These are phyloP conservation scores for Patiria miniata DNA, from an alignment of 35 echinoderm and acorn worm species.

Conservation along the genomic window DNA sequence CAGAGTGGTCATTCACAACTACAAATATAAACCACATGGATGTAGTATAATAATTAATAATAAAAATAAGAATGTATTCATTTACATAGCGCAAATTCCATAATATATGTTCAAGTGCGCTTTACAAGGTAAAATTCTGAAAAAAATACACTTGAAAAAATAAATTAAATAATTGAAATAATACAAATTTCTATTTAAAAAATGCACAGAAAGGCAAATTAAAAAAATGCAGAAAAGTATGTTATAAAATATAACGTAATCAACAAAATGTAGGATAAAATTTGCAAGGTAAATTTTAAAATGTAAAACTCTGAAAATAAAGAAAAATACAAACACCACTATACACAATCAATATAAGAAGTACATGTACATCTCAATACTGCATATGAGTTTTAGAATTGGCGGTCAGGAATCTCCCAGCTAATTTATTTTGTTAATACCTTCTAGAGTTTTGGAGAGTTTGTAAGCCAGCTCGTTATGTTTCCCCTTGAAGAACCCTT, in stretches of 20 bases:
- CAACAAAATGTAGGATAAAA: no score
- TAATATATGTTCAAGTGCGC: no score
- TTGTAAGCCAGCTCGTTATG: slow-evolving; percentile 74
- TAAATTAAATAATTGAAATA: no score
- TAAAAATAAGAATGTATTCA: not conserved
- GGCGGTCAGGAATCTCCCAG: no score
- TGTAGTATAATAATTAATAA: no score
- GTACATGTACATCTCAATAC: not conserved
- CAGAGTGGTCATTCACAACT: slow-evolving; percentile 76
- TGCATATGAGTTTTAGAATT: not conserved
- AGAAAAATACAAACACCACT: not conserved
- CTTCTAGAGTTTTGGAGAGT: slow-evolving; percentile 82
- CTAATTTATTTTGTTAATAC: not conserved
- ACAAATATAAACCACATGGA: not conserved
- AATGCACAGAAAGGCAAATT: no score
- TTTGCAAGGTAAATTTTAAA: no score
- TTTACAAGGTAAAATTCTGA: no score
- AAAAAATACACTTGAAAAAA: no score
- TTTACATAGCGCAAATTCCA: not conserved
- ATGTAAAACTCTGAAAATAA: not conserved
- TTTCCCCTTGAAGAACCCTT: slow-evolving; percentile 72
- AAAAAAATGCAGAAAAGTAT: no score
- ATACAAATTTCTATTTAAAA: no score
- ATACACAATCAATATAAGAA: not conserved
- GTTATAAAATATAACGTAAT: no score